Evolutionary conservation across 2,113 vertebrate species (phyloP).

Genomic region (Desmodus rotundus): DNA sequence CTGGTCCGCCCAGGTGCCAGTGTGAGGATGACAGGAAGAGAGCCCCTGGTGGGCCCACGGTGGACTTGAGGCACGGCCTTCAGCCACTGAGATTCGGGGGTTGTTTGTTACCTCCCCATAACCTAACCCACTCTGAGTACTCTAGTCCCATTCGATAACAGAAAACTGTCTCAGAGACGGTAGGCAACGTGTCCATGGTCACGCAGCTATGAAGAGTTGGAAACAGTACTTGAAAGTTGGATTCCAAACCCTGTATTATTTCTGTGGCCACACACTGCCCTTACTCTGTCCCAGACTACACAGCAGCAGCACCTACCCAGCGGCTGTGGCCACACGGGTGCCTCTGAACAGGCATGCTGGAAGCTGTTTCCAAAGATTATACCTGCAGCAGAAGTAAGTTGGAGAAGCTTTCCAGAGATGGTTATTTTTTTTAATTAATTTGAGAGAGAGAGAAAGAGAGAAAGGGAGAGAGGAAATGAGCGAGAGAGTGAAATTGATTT

Average conservation of each 20-base stretch:
- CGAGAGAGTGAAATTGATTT: too few relatives aligned
- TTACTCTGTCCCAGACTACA: not conserved
- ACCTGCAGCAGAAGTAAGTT: not conserved
- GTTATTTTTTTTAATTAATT: too few relatives aligned
- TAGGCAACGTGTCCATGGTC: not conserved
- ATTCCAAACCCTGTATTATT: not conserved
- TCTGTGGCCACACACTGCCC: not conserved
- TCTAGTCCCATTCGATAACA: not conserved
- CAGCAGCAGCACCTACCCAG: not conserved
- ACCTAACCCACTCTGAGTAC: not conserved
- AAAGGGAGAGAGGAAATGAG: too few relatives aligned
- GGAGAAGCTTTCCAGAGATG: not conserved
- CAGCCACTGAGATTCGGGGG: not conserved
- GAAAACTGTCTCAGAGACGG: not conserved
- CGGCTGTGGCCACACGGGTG: not conserved
- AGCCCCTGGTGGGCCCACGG: fast-evolving
- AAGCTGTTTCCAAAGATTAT: not conserved
- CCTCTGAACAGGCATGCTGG: fast-evolving
- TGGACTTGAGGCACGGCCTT: not conserved
- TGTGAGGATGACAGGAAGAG: not conserved
- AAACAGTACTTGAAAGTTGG: not conserved
- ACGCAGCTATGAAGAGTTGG: not conserved
- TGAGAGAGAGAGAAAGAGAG: too few relatives aligned
- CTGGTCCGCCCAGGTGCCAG: not conserved
- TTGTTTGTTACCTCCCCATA: not conserved